Conservation (phyloP, 2,113 vertebrate species). For the Lynx canadensis region DNA sequence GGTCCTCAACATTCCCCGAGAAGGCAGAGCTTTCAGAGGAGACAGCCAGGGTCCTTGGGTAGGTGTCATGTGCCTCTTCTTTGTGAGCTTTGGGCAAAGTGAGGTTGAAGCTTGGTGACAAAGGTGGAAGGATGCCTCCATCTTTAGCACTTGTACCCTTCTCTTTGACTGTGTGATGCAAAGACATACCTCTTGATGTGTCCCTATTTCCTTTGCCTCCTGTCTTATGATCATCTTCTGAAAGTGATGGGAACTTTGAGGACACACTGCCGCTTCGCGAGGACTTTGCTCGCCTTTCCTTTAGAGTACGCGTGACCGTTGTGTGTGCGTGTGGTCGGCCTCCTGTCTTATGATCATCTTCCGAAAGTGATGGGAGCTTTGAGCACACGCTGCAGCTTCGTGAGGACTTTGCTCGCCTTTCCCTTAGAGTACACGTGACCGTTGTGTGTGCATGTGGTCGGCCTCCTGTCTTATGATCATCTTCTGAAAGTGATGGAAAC, state of each 20-base stretch:
- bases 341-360: no score
- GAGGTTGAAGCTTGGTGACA: background rate
- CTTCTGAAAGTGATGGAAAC: no score
- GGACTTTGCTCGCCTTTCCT: background rate
- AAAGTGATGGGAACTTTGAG: background rate
- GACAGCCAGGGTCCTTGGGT: background rate
- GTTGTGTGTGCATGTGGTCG: no score
- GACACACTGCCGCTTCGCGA: background rate
- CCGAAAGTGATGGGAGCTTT: no score
- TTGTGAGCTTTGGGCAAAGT: background rate
- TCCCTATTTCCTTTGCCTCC: no score
- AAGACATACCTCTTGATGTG: background rate
- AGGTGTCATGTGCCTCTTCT: accelerated
- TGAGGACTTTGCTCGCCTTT: no score
- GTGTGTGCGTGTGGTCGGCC: no score
- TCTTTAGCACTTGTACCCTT: background rate
- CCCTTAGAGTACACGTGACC: no score
- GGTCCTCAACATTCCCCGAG: background rate
- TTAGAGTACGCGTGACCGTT: background rate
- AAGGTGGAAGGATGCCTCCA: background rate
- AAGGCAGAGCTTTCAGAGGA: background rate
- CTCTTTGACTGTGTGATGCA: background rate
- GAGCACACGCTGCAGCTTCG: no score
- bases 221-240: background rate
- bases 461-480: no score